Conservation (phyloP, 2,888 invertebrate species). For the Clistopyga incitator region DNA sequence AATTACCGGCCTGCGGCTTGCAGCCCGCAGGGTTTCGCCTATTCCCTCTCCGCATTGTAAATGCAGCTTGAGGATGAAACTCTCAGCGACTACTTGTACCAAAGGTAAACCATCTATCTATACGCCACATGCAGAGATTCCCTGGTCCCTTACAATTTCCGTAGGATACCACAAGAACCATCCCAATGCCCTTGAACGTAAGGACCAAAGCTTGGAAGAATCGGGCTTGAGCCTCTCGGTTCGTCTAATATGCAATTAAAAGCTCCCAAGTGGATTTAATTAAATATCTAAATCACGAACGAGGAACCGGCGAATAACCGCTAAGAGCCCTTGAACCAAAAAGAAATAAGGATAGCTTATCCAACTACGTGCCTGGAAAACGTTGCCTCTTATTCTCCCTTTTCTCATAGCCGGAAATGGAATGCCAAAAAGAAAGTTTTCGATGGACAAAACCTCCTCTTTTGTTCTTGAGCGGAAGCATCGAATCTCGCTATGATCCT, state of each 20-base stretch:
- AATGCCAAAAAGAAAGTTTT: constrained; percentile 35
- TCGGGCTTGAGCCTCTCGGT: background rate
- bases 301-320: constrained; percentile 6
- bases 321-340: background rate
- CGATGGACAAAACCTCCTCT: constrained; percentile 38
- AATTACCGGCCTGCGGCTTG: constrained; percentile 53
- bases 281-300: constrained; percentile 45
- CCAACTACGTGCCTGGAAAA: constrained; percentile 2
- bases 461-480: constrained; percentile 53
- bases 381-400: background rate
- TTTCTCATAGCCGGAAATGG: constrained; percentile 21
- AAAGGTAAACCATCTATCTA: background rate
- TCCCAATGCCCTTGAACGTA: background rate
- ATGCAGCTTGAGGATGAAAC: constrained; percentile 10
- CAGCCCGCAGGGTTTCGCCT: constrained; percentile 28
- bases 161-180: constrained; percentile 33
- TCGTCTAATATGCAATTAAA: constrained; percentile 29
- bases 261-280: constrained; percentile 29
- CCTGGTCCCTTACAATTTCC: constrained; percentile 12
- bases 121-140: constrained; percentile 24
- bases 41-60: constrained; percentile 44
- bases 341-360: constrained; percentile 15
- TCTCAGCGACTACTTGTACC: constrained; percentile 13
- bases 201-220: background rate
- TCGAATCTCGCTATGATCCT: too few relatives aligned